These are phyloP conservation scores for Strongylocentrotus purpuratus DNA, from an alignment of 35 echinoderm and acorn worm species.

Conservation along the genomic window DNA sequence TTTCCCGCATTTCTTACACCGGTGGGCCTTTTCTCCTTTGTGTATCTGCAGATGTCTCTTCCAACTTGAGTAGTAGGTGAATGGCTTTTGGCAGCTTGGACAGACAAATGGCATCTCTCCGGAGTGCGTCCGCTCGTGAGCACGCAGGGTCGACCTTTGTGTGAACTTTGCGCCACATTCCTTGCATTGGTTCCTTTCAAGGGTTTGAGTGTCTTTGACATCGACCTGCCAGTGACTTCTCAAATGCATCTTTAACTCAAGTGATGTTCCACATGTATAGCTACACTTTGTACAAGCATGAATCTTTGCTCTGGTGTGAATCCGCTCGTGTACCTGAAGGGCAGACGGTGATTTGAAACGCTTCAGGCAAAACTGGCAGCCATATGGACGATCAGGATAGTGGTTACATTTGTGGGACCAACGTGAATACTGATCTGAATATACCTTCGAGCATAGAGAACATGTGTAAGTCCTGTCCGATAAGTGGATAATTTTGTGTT, in stretches of 20 bases:
- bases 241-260: not conserved
- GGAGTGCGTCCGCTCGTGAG: conserved; percentile 61
- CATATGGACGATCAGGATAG: conserved; percentile 9
- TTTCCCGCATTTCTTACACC: conserved; percentile 33
- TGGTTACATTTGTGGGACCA: conserved; percentile 34
- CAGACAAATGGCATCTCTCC: conserved; percentile 59
- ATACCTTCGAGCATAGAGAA: conserved; percentile 22
- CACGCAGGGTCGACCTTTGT: not conserved
- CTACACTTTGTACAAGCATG: conserved; percentile 30
- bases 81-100: conserved; percentile 52
- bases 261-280: not conserved
- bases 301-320: conserved; percentile 36
- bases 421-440: not conserved
- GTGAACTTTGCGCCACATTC: conserved; percentile 48
- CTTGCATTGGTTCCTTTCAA: conserved; percentile 22
- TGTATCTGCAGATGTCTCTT: conserved; percentile 19
- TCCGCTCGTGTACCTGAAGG: conserved; percentile 27
- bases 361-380: conserved; percentile 41
- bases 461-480: conserved; percentile 50
- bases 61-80: conserved; percentile 36
- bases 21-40: not conserved
- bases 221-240: conserved; percentile 16
- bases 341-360: conserved; percentile 15
- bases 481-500: conserved; percentile 37
- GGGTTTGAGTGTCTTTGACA: too few relatives aligned